Evolutionary conservation across 2,113 vertebrate genomes (phyloP).

Genomic region (Puffinus mauretanicus): DNA sequence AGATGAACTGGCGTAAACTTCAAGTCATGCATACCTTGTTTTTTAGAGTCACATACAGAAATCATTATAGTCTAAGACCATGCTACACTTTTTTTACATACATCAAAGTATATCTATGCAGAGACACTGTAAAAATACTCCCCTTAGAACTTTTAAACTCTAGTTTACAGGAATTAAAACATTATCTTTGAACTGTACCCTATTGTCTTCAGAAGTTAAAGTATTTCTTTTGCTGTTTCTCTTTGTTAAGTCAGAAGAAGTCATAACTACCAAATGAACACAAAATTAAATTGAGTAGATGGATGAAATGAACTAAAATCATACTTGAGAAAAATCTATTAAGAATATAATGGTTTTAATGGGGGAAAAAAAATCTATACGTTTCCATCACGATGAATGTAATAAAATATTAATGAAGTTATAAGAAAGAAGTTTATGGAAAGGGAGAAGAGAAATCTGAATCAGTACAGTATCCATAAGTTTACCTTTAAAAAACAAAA

Average conservation of each 20-base stretch:
- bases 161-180: not conserved
- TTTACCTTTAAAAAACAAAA: not conserved
- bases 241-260: not conserved
- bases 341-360: not conserved
- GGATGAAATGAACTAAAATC: not conserved
- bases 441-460: not conserved
- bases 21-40: not conserved
- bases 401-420: not conserved
- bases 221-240: not conserved
- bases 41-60: not conserved
- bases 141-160: not conserved
- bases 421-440: not conserved
- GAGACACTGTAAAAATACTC: not conserved
- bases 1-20: not conserved
- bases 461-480: not conserved
- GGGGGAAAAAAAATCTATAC: not conserved
- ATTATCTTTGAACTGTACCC: not conserved
- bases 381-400: not conserved
- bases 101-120: not conserved
- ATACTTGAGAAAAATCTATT: not conserved
- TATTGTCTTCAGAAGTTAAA: not conserved
- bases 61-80: not conserved
- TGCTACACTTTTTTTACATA: not conserved
- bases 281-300: not conserved
- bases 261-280: not conserved